Evolutionary conservation across 2,888 invertebrate genomes (phyloP), one percentile per base, ranked within the genome.

Genomic region (Dione juno): DNA sequence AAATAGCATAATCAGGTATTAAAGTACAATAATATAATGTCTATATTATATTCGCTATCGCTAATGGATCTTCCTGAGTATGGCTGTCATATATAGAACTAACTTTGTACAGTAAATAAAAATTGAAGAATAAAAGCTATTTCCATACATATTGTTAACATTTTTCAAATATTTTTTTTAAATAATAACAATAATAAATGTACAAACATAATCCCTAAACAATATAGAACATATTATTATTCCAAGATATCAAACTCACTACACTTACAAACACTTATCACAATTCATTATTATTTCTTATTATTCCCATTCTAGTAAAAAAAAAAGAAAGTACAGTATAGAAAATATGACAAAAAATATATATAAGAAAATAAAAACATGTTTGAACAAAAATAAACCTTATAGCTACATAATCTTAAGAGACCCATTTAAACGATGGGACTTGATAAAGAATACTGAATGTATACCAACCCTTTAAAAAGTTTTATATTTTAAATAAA

Each of bases 261-360:
- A 67, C 45, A 65, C 65, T 59, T 61, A 64, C 59, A 41, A 66
- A 37, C 68, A 21, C 81, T 80, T 86, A 87, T 86, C 84, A 86
- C 85, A 70, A 72, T 67, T 57, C 35, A 67, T 68, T 67, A 66
- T 72, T 70, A 66, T 64, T 63, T 48, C 35, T 45, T 52, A 61
- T 43, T 73, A 74, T 77, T 74, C 69, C 74, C 54, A 72, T 69
- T 74, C 28, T 50, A 48, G 11, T n/a, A 45, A 58, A 66, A 52
- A 59, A 52, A 48, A 68, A 50, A 48, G 48, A 28, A 11, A 41
- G 37, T 19, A 54, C 2, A 53, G 45, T 45, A 37, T 14, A 61
- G n/a, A 41, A 58, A 54, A 40, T 37, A 52, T n/a, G n/a, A 67
- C 21, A n/a, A 8, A 61, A 54, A 52, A 57, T 41, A n/a, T n/a